phyloP scores from a whole-genome alignment of 1,140 invertebrate genomes.

The Hycleus phaleratus region DNA sequence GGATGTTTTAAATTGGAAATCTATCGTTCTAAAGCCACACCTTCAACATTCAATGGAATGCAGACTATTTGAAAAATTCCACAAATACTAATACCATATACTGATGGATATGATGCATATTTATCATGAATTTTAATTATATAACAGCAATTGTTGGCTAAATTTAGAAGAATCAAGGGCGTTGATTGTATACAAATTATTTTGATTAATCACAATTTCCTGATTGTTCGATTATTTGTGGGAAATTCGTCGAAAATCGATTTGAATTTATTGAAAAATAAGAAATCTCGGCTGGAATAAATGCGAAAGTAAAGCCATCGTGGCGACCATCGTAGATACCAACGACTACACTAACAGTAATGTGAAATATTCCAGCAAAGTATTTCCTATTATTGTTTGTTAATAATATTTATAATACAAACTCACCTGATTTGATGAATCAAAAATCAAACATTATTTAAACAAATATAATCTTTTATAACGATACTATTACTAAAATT shows the following conservation, averaged over 20 bases:
- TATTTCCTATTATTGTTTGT: not conserved
- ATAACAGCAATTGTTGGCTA: conserved; percentile 3
- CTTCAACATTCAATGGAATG: conserved; percentile 28
- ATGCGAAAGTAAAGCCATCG: conserved; percentile 12
- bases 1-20: too few species aligned
- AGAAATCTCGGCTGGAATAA: not conserved
- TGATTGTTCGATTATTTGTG: too few species aligned
- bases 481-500: too few species aligned
- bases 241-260: not conserved
- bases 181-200: conserved; percentile 6
- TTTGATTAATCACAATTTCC: not conserved
- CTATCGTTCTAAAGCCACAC: conserved; percentile 21
- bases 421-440: not conserved
- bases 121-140: conserved; percentile 16
- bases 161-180: conserved; percentile 9
- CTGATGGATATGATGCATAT: conserved; percentile 20
- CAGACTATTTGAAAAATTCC: conserved; percentile 30
- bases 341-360: conserved; percentile 22
- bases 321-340: conserved; percentile 20
- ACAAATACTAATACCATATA: conserved; percentile 12
- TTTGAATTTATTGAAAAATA: not conserved
- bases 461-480: too few species aligned
- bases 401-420: not conserved
- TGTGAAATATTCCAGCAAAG: not conserved
- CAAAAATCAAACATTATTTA: not conserved